Base-by-base conservation (phyloP, 1,140 invertebrate species). In the Trichoplusia ni region DNA sequence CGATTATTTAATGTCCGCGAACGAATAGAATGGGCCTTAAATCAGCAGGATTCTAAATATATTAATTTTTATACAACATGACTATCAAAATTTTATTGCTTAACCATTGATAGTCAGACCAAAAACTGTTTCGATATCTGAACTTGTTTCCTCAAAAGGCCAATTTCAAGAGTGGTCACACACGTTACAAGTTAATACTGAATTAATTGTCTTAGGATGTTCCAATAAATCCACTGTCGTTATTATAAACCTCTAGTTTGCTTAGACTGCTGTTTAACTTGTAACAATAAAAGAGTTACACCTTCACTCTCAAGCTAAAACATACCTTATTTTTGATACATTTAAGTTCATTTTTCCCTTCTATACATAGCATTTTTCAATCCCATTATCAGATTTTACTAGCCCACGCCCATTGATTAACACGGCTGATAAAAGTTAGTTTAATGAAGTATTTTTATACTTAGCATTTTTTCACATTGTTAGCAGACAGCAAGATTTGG, bases 361-460 rank as follows among this genome's bases (percentile, higher is more conserved):
- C 5, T 31, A 25, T 46, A 47, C 47, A 60, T 47, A 31, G 25
- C 56, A 60, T 60, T 60, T 60, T 60, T 60, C 56, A 47, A 46
- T 60, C 27, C 42, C 33, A 46, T 23, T 51, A 65, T 63, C 40
- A 63, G 70, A 77, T 77, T 81, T 79, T 77, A 79, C 76, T 87
- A 84, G 77, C 71, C 75, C 69, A 75, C 86, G 83, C 84, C 86
- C 82, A 82, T 73, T 85, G 86, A 87, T 89, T 84, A 85, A 86
- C 82, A 79, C 74, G 73, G 60, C 13, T 81, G 84, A 89, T 87
- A 85, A 84, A 79, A 75, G 59, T 73, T 73, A 75, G 66, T 71
- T 78, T 85, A 89, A 89, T 86, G 75, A 82, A 86, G 82, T 82
- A 86, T 86, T 89, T 86, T 85, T 60, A 83, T 79, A 84, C 62